Percentiles rank a stretch among this genome's conserved stretches.
Evolutionary conservation across 2,113 vertebrate genomes (phyloP).

Genomic region (Phylloscopus trochiloides): DNA sequence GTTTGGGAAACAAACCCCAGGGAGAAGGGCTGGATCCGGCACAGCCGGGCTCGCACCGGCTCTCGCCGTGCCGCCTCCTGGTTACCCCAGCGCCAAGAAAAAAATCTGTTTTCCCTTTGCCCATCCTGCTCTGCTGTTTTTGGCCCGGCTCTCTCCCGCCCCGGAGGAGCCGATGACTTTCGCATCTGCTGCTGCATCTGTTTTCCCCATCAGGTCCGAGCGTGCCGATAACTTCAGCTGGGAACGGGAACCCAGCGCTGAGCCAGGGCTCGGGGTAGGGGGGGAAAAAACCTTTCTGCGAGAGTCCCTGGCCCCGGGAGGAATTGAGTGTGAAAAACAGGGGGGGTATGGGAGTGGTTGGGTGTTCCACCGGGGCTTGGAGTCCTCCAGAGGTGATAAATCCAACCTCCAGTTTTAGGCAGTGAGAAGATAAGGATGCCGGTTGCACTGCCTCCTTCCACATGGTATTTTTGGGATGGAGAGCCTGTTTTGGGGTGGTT

Average conservation of each 20-base stretch:
- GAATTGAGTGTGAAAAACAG: background rate
- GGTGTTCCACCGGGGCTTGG: fast-evolving
- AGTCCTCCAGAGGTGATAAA: background rate
- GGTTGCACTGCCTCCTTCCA: background rate
- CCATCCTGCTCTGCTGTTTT: conserved; percentile 43
- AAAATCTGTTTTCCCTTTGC: conserved; percentile 49
- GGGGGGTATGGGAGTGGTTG: background rate
- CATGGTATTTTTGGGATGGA: background rate
- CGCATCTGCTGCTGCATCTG: conserved; percentile 69
- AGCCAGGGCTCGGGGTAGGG: background rate
- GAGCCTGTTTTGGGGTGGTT: background rate
- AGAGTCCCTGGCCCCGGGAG: background rate
- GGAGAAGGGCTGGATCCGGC: conserved; percentile 33
- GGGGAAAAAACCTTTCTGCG: background rate
- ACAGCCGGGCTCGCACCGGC: background rate
- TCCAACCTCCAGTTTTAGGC: background rate
- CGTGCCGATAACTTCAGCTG: conserved; percentile 34
- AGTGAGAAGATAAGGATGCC: background rate
- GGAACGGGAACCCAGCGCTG: background rate
- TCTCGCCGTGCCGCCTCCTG: conserved; percentile 16
- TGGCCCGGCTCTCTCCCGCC: conserved; percentile 21
- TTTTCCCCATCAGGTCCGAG: conserved; percentile 57
- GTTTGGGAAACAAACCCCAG: conserved; percentile 56
- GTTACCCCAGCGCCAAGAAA: conserved; percentile 2
- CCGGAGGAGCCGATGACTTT: conserved; percentile 56